Percentiles rank a stretch among this genome's conserved stretches.
These are phyloP conservation scores for Drosophila subpulchrella DNA, from an alignment of 1,140 invertebrate species.

Conservation along the genomic window DNA sequence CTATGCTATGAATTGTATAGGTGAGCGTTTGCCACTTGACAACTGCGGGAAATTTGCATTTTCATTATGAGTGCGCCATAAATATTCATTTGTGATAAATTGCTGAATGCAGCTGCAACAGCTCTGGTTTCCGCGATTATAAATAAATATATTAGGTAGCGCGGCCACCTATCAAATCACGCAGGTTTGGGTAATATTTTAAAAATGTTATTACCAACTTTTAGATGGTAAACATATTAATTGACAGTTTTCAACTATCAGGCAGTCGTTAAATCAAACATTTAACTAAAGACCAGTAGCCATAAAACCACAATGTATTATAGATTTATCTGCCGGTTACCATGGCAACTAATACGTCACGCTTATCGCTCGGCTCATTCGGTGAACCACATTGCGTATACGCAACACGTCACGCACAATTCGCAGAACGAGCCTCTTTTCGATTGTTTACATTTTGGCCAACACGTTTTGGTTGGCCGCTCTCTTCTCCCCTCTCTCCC, in stretches of 20 bases:
- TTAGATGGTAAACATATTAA: neutral
- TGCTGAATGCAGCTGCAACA: conserved; percentile 23
- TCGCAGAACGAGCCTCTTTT: conserved; percentile 61
- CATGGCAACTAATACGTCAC: conserved; percentile 47
- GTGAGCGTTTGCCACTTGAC: conserved; percentile 45
- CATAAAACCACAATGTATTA: neutral
- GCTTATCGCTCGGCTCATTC: conserved; percentile 9
- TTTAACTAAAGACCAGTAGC: neutral
- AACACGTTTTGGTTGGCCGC: conserved; percentile 1
- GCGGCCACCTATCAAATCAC: neutral
- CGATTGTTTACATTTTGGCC: conserved; percentile 69
- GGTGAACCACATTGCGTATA: conserved; percentile 32
- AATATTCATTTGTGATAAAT: conserved; percentile 48
- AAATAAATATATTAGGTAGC: neutral
- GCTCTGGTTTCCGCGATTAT: conserved; percentile 3
- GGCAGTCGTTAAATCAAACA: neutral
- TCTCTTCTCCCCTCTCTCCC: conserved; percentile 2
- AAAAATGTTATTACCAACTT: neutral
- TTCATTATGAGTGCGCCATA: conserved; percentile 53
- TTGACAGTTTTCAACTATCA: neutral
- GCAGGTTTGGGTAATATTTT: neutral
- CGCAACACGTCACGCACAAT: conserved; percentile 52
- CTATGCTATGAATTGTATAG: conserved; percentile 10
- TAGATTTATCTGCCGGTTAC: conserved; percentile 20
- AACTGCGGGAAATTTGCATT: conserved; percentile 60